These are phyloP conservation scores for Hylaeus anthracinus DNA, from an alignment of 1,140 invertebrate genomes.

Conservation along the genomic window DNA sequence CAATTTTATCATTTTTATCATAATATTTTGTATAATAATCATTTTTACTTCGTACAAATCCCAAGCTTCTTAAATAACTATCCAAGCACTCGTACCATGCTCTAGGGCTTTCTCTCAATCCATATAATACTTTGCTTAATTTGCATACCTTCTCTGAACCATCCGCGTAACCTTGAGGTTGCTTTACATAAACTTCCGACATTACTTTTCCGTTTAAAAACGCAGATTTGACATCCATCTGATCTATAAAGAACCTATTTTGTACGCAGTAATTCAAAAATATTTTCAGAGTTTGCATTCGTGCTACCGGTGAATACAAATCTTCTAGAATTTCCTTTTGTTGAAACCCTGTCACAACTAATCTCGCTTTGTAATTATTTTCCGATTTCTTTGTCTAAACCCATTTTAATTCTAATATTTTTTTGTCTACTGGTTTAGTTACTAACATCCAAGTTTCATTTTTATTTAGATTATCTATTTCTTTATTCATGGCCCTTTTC, in stretches of 20 bases:
- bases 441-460: not conserved
- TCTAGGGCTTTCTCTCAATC: constrained; percentile 38
- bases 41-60: constrained; percentile 19
- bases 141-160: not conserved
- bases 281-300: not conserved
- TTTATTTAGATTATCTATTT: not conserved
- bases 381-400: not conserved
- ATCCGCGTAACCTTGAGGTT: not conserved
- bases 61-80: constrained; percentile 3
- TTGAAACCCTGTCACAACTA: not conserved
- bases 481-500: not conserved
- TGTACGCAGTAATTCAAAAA: not conserved
- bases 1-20: not conserved
- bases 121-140: constrained; percentile 1
- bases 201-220: not conserved
- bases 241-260: not conserved
- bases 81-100: constrained; percentile 60
- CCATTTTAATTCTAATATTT: not conserved
- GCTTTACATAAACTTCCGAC: not conserved
- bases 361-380: not conserved
- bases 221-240: not conserved
- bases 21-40: no score
- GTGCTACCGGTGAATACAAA: not conserved
- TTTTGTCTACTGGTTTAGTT: not conserved
- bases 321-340: constrained; percentile 4